These are phyloP conservation scores for Diaphora mendica DNA, from an alignment of 2,888 invertebrate genomes.

Conservation along the genomic window DNA sequence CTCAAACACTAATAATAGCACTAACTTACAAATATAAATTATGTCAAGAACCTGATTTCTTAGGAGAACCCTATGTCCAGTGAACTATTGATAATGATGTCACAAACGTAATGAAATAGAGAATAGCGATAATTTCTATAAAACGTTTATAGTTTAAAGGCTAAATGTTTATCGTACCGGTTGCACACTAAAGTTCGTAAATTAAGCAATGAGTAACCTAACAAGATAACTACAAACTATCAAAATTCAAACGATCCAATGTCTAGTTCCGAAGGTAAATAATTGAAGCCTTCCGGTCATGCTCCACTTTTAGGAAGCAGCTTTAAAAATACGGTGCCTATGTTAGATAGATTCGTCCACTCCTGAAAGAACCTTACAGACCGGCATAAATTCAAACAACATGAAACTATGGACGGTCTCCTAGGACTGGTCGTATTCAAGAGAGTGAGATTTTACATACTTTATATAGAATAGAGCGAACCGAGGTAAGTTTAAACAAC, in stretches of 20 bases:
- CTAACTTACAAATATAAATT: neutral
- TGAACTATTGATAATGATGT: too few relatives aligned
- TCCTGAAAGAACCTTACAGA: slow-evolving; percentile 42
- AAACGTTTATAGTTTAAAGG: neutral
- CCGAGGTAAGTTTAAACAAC: slow-evolving; percentile 55
- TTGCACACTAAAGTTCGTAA: slow-evolving; percentile 28
- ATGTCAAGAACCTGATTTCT: neutral
- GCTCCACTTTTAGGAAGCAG: slow-evolving; percentile 61
- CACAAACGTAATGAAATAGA: too few relatives aligned
- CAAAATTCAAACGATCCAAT: slow-evolving; percentile 33
- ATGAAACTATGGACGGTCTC: slow-evolving; percentile 15
- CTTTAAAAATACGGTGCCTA: slow-evolving; percentile 60
- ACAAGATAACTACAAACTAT: slow-evolving; percentile 27
- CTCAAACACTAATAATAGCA: neutral
- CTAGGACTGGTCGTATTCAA: slow-evolving; percentile 25
- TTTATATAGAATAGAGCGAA: slow-evolving; percentile 40
- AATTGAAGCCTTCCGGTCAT: slow-evolving; percentile 63
- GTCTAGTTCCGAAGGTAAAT: slow-evolving; percentile 51
- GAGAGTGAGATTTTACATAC: slow-evolving; percentile 46
- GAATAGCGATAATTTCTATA: too few relatives aligned
- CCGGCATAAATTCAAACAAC: slow-evolving; percentile 19
- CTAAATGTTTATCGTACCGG: slow-evolving; percentile 7
- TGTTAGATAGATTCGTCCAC: slow-evolving; percentile 39
- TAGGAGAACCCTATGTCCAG: too few relatives aligned
- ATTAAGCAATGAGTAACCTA: slow-evolving; percentile 18